A percentile compares a stretch with the other conserved stretches of the same genome.
Conservation (phyloP, 2,888 invertebrate species). For the Brenthis ino region DNA sequence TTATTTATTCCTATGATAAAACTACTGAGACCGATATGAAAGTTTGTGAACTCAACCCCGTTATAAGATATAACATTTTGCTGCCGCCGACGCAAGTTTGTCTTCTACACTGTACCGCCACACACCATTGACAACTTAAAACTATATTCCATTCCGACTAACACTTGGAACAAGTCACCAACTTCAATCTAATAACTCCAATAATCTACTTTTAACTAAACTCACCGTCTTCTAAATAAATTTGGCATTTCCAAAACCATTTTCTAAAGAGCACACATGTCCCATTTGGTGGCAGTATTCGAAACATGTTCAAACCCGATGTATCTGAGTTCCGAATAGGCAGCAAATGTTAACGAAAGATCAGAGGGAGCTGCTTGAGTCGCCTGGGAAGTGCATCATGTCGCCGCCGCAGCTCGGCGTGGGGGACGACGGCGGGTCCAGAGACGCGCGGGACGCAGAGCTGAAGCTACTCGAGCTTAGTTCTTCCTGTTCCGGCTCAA, state of each 20-base stretch:
- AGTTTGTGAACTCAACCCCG: slow-evolving; percentile 29
- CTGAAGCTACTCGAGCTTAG: slow-evolving; percentile 93
- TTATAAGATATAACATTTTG: slow-evolving; percentile 33
- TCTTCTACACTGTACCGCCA: slow-evolving; percentile 16
- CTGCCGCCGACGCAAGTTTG: slow-evolving; percentile 30
- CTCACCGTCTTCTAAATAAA: neutral
- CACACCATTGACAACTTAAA: slow-evolving; percentile 17
- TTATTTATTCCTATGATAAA: slow-evolving; percentile 17
- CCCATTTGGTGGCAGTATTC: slow-evolving; percentile 19
- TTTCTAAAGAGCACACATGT: neutral
- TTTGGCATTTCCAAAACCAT: neutral
- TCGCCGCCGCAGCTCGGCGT: slow-evolving; percentile 89
- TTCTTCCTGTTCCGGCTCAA: slow-evolving; percentile 88
- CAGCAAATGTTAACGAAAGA: slow-evolving; percentile 40
- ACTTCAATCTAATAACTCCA: no score
- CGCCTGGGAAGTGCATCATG: slow-evolving; percentile 90
- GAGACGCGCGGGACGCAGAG: slow-evolving; percentile 89
- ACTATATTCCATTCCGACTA: neutral
- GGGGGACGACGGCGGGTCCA: slow-evolving; percentile 87
- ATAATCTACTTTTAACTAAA: no score
- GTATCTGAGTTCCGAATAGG: slow-evolving; percentile 36
- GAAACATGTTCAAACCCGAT: slow-evolving; percentile 16
- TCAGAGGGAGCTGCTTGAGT: slow-evolving; percentile 84
- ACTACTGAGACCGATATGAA: slow-evolving; percentile 33
- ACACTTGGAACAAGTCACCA: neutral